Conservation (phyloP, 2,797 vertebrate species). For the Gymnoscopelus microlampas region DNA sequence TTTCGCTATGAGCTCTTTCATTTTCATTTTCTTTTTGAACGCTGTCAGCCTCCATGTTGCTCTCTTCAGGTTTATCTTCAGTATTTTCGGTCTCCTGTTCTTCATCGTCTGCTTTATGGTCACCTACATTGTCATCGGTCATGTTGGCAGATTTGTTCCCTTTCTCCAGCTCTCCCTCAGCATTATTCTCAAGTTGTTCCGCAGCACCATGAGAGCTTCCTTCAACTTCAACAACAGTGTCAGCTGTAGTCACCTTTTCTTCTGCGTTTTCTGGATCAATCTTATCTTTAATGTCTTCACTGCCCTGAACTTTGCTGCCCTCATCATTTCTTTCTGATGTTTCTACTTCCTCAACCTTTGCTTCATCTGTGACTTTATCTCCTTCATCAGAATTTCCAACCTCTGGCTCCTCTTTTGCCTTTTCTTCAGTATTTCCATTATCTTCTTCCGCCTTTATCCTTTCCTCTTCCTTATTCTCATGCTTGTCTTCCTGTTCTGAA, state of each 20-base stretch:
- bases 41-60: conserved; percentile 10
- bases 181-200: conserved; percentile 22
- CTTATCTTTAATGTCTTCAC: conserved; percentile 17
- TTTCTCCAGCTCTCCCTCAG: conserved; percentile 13
- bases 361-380: conserved; percentile 21
- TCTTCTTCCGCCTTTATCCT: conserved; percentile 1
- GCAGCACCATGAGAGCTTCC: conserved; percentile 24
- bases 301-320: conserved; percentile 19
- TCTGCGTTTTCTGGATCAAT: conserved; percentile 23
- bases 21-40: conserved; percentile 16
- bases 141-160: conserved; percentile 30
- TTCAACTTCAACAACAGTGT: conserved; percentile 26
- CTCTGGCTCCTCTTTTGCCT: conserved; percentile 39
- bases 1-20: conserved; percentile 12
- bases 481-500: conserved; percentile 22
- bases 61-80: conserved; percentile 16
- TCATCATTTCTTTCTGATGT: conserved; percentile 24
- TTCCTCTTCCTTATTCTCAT: conserved; percentile 35
- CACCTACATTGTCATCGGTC: conserved; percentile 17
- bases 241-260: conserved; percentile 15
- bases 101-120: conserved; percentile 28
- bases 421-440: conserved; percentile 6
- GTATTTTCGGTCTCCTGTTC: not conserved
- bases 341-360: conserved; percentile 26
- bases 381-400: conserved; percentile 22